Percentiles rank a stretch among this genome's conserved stretches.
These are phyloP conservation scores for Felis chaus DNA, from an alignment of 2,113 vertebrate genomes.

Conservation along the genomic window DNA sequence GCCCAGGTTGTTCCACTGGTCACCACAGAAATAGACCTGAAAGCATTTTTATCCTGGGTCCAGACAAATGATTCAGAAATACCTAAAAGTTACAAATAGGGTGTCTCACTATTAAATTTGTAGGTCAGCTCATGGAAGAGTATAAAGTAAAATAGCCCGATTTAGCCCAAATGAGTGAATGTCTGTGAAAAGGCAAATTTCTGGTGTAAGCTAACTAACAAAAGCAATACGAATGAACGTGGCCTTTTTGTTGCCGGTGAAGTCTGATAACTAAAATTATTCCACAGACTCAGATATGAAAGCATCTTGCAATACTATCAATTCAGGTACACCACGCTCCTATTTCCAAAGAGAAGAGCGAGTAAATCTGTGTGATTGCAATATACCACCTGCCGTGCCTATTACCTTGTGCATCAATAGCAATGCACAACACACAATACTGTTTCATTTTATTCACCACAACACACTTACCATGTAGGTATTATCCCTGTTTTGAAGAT, in stretches of 20 bases:
- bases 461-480: not conserved
- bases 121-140: not conserved
- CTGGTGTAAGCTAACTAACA: not conserved
- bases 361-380: not conserved
- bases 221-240: not conserved
- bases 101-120: not conserved
- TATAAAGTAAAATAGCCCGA: not conserved
- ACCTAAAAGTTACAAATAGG: not conserved
- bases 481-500: not conserved
- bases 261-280: not conserved
- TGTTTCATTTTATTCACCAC: not conserved
- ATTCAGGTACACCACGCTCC: not conserved
- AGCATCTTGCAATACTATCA: not conserved
- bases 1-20: not conserved
- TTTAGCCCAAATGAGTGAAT: not conserved
- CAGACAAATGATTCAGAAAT: constrained; percentile 28
- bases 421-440: too few relatives aligned
- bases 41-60: not conserved
- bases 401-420: not conserved
- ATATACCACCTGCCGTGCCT: not conserved
- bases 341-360: not conserved
- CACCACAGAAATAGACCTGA: not conserved
- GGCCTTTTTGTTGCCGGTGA: not conserved
- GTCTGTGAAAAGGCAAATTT: not conserved
- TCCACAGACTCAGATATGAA: not conserved